Conservation (phyloP, 1,140 invertebrate genomes). For the Phymastichus coffea region DNA sequence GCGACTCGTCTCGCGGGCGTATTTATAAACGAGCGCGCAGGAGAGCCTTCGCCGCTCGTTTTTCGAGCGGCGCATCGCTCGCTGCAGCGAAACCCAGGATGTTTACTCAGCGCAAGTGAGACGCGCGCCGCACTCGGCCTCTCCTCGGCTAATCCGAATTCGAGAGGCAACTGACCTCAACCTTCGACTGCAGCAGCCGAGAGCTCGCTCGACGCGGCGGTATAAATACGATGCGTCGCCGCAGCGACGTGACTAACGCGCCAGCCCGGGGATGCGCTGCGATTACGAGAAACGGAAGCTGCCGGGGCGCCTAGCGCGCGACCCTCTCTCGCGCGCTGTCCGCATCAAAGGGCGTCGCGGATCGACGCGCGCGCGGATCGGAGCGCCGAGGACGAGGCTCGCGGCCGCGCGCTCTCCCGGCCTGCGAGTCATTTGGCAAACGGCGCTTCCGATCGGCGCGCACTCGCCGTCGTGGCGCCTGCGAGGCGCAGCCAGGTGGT, state of each 20-base stretch:
- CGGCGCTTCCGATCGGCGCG: too few species aligned
- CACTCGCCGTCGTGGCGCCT: too few species aligned
- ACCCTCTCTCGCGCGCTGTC: too few species aligned
- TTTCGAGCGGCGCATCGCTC: background rate
- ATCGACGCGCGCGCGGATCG: constrained; percentile 6
- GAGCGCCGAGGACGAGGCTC: background rate
- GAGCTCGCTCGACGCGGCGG: background rate
- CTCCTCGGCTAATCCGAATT: background rate
- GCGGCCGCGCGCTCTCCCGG: background rate
- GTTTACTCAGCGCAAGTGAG: constrained; percentile 8
- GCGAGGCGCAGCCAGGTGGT: too few species aligned
- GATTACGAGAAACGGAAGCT: constrained; percentile 17
- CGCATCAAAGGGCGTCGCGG: constrained; percentile 7
- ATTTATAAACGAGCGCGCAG: constrained; percentile 13
- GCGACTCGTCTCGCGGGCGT: constrained; percentile 6
- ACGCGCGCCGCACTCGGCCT: background rate
- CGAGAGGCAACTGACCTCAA: background rate
- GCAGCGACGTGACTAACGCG: constrained; percentile 9
- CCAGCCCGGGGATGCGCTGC: background rate
- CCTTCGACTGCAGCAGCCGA: background rate
- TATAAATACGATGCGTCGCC: background rate
- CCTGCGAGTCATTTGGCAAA: background rate
- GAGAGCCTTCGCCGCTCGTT: background rate
- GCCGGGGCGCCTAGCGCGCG: too few species aligned
- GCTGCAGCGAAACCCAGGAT: constrained; percentile 5